Conservation (phyloP, 2,113 vertebrate species). For the Leucoraja erinaceus region DNA sequence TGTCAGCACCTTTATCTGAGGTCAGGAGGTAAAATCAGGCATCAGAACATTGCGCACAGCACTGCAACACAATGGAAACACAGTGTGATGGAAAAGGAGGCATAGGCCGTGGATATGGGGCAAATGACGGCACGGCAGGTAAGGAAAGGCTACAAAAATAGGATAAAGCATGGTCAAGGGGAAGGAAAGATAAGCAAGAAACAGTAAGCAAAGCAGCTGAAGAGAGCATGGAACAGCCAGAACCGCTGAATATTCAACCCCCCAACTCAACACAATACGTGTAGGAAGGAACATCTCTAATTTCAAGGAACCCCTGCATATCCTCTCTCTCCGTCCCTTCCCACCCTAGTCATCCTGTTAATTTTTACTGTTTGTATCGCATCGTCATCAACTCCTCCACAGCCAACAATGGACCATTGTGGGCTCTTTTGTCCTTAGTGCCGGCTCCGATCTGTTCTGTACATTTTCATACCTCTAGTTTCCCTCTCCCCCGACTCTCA, state of each 20-base stretch:
- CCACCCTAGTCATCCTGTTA: no score
- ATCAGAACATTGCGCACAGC: not conserved
- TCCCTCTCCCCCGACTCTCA: no score
- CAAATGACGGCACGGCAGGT: constrained; percentile 7
- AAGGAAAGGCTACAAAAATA: not conserved
- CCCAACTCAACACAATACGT: no score
- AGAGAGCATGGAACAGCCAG: not conserved
- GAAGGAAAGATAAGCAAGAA: not conserved
- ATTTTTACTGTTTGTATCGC: no score
- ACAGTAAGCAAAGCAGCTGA: not conserved
- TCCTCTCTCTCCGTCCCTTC: no score
- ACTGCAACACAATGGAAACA: not conserved
- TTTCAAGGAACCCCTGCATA: no score
- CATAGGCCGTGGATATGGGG: not conserved
- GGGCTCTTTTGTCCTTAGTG: no score
- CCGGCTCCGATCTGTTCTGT: no score
- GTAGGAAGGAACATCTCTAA: no score
- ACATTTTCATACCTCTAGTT: no score
- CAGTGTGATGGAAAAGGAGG: constrained; percentile 22
- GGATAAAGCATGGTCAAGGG: not conserved
- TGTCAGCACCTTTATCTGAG: constrained; percentile 90
- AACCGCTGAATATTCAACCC: not conserved
- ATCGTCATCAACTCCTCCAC: no score
- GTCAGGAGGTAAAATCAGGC: constrained; percentile 12
- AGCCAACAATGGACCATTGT: no score